These are phyloP conservation scores for Pyxicephalus adspersus DNA, from an alignment of 2,113 vertebrate species.

Conservation along the genomic window DNA sequence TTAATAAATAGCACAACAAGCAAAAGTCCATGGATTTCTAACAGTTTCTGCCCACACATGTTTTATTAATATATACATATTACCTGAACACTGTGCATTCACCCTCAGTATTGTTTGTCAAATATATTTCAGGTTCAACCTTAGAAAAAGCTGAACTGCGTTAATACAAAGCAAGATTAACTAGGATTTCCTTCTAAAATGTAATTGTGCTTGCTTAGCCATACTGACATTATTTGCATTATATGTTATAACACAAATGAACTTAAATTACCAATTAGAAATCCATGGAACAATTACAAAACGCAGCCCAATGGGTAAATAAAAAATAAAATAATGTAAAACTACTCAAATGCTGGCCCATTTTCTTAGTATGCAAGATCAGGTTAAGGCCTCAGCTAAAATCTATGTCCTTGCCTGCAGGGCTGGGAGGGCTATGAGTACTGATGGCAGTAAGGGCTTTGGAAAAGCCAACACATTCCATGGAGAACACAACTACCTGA, in stretches of 20 bases:
- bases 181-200: too few relatives aligned
- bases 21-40: conserved; percentile 66
- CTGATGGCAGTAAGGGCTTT: conserved; percentile 80
- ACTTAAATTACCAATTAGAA: conserved; percentile 68
- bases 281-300: conserved; percentile 66
- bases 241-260: too few relatives aligned
- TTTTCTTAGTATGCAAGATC: conserved; percentile 15
- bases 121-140: too few relatives aligned
- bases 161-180: too few relatives aligned
- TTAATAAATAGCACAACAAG: not conserved
- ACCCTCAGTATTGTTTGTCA: not conserved
- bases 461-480: conserved; percentile 85
- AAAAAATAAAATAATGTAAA: conserved; percentile 64
- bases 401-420: conserved; percentile 79
- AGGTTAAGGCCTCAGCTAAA: conserved; percentile 74
- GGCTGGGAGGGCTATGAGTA: conserved; percentile 78
- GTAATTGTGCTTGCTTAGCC: too few relatives aligned
- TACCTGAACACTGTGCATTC: too few relatives aligned
- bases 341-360: conserved; percentile 65
- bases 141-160: too few relatives aligned
- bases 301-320: conserved; percentile 58
- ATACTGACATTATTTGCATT: too few relatives aligned
- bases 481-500: conserved; percentile 84
- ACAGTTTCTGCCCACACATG: conserved; percentile 51
- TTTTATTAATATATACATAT: not conserved